Evolutionary conservation across 2,113 vertebrate genomes (phyloP).

Genomic region (Cavia aperea): DNA sequence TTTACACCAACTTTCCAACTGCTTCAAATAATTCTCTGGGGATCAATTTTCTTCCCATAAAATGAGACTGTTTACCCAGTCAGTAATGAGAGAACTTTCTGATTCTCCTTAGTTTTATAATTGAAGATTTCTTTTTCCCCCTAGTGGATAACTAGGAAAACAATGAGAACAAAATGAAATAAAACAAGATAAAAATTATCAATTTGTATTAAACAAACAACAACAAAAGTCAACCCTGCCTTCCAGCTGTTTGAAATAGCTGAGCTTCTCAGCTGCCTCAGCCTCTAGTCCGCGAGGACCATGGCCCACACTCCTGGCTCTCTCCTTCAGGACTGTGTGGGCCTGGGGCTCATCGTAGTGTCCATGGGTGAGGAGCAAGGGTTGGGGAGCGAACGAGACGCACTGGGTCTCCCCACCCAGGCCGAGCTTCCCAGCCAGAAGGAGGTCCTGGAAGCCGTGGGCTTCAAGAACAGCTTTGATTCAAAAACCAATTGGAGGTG

Average conservation of each 20-base stretch:
- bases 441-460: rapidly evolving
- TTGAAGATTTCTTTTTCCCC: background rate
- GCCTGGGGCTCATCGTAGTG: rapidly evolving
- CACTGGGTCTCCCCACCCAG: rapidly evolving
- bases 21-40: background rate
- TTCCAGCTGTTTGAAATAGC: background rate
- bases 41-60: background rate
- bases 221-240: background rate
- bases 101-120: background rate
- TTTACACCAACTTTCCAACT: background rate
- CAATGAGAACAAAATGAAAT: background rate
- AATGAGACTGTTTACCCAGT: background rate
- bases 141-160: background rate
- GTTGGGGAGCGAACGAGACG: background rate
- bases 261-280: background rate
- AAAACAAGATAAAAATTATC: constrained; percentile 10
- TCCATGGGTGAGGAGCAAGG: background rate
- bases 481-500: background rate
- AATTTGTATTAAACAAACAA: background rate
- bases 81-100: background rate
- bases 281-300: rapidly evolving
- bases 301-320: rapidly evolving
- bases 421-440: too few relatives aligned
- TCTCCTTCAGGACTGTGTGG: too few relatives aligned
- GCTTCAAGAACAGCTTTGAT: background rate